These are phyloP conservation scores for Pseudomyrmex dendroicus DNA, from an alignment of 1,140 invertebrate species.

Conservation along the genomic window DNA sequence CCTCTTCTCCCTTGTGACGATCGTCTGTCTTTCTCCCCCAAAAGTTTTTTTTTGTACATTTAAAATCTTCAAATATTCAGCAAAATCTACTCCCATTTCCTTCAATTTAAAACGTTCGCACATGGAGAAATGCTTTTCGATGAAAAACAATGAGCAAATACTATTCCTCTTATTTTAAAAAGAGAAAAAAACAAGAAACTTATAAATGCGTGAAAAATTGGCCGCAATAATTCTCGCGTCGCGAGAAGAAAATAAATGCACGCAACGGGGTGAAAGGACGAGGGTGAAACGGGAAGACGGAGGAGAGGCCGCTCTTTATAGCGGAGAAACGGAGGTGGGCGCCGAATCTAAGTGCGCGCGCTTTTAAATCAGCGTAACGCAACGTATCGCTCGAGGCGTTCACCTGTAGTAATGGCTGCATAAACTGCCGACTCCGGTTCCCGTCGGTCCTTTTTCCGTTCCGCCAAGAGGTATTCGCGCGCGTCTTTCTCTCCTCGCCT, in stretches of 20 bases:
- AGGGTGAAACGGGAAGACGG: slow-evolving; percentile 37
- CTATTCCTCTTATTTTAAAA: not conserved
- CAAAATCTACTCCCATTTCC: too few species aligned
- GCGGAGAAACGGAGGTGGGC: slow-evolving; percentile 31
- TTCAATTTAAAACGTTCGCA: not conserved
- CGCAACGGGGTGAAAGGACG: slow-evolving; percentile 6
- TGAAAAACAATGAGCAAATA: not conserved
- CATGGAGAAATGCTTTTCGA: not conserved
- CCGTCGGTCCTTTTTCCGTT: slow-evolving; percentile 67
- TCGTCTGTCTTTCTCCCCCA: too few species aligned
- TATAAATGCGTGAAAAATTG: slow-evolving; percentile 41
- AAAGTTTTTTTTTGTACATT: too few species aligned
- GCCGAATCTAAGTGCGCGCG: slow-evolving; percentile 70
- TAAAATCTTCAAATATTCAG: too few species aligned
- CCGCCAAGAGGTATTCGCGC: slow-evolving; percentile 63
- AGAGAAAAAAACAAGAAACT: not conserved
- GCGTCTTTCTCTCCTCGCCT: slow-evolving; percentile 49
- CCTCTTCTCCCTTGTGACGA: too few species aligned
- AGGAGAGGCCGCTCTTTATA: slow-evolving; percentile 35
- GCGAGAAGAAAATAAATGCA: slow-evolving; percentile 31
- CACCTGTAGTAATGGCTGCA: slow-evolving; percentile 74
- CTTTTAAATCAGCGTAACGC: slow-evolving; percentile 72
- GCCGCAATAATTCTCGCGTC: slow-evolving; percentile 36
- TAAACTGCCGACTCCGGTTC: slow-evolving; percentile 69
- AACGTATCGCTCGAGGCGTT: slow-evolving; percentile 73